A percentile compares a stretch with the other conserved stretches of the same genome.
Evolutionary conservation across 2,113 vertebrate genomes (phyloP).

Genomic region (Desmodus rotundus): DNA sequence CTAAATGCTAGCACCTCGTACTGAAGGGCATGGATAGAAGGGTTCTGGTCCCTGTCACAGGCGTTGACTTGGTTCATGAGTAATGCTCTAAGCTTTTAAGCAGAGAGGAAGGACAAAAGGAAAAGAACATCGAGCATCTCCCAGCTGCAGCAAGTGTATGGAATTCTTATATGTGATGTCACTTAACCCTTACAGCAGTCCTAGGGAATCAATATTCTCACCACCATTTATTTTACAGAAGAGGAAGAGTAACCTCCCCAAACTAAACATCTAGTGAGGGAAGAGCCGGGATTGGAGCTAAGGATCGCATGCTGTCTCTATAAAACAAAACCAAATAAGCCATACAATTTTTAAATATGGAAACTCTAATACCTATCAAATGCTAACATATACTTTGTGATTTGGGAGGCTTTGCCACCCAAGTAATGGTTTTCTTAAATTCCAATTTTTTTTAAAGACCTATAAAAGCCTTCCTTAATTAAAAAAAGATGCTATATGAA

Average conservation of each 20-base stretch:
- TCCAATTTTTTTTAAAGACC: background rate
- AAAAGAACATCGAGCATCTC: background rate
- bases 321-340: background rate
- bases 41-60: background rate
- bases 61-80: background rate
- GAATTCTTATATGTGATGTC: background rate
- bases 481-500: background rate
- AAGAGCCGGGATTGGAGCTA: background rate
- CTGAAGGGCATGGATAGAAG: background rate
- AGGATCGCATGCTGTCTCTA: background rate
- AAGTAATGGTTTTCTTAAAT: background rate
- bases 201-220: background rate
- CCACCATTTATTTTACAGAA: background rate
- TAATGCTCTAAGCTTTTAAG: background rate
- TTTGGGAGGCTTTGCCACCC: background rate
- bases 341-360: background rate
- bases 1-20: background rate
- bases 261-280: background rate
- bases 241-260: background rate
- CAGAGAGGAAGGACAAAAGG: background rate
- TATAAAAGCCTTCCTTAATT: background rate
- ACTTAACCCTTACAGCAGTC: background rate
- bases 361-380: background rate
- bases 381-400: background rate
- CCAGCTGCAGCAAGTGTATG: background rate